Base-by-base conservation (phyloP, 2,888 invertebrate species). In the Amaurobius ferox region DNA sequence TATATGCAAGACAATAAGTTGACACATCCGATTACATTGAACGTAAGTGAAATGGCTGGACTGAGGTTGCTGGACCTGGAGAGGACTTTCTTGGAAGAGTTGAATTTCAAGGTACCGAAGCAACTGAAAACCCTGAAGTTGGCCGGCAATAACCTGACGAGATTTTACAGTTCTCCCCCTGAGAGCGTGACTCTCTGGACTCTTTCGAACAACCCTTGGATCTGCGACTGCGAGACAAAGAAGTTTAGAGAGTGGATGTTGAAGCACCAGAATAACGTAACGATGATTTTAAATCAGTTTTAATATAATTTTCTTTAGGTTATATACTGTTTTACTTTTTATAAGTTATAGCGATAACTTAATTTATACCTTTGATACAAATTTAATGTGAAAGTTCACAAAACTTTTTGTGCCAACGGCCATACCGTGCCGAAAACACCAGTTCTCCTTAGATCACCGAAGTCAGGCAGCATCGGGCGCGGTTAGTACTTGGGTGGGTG, bases 161-260 rank as follows among this genome's bases (percentile, higher is more conserved):
- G 74, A 6, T 81, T 81, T 26, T 16, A 19, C 0, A 16, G 28
- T 7, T 30, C 66, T 39, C 71, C 72, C 1, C 73, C 74, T 0
- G n/a, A 26, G 7, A 62, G 3, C 16, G 32, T 62, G 9, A 11
- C 11, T 5, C 62, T 32, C 1, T 81, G 70, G 39, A 70, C 74
- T 5, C 44, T 81, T 11, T 81, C 81, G 1, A 44, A 19, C 3
- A 81, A 81, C 16, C 81, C 81, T 1, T 81, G 81, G 81, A 81
- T 32, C 5, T 81, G 81, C n/a, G 81, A 81, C 44, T 81, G 76
- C 29, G 44, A 76, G 2, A 62, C 81, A 30, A 13, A 76, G 5
- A 39, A 29, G 26, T 76, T 76, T n/a, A 28, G 61, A 55, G 70
- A 70, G 0, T 81, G 68, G 44, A 1, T 81, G 30, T n/a, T n/a